Base-by-base conservation (phyloP, 2,888 invertebrate species). In the Microplitis manilae region DNA sequence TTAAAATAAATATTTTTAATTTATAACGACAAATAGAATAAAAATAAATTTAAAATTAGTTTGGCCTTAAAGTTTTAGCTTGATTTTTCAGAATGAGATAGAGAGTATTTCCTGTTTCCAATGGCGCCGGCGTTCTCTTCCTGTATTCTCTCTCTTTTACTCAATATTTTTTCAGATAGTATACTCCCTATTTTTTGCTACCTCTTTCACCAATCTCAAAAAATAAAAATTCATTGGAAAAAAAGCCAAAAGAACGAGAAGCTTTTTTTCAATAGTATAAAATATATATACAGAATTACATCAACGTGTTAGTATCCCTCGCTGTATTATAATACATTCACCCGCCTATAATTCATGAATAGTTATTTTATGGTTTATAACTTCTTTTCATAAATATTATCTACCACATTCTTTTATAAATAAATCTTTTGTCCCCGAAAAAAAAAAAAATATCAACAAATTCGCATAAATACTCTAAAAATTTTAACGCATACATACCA, bases 31-130 rank as follows among this genome's bases (percentile, higher is more conserved):
- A 69, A 59, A 30, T 6, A 50, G 8, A 17, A 20, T 40, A 60
- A 39, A 9, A n/a, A 30, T 41, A 61, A 20, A n/a, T 59, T 40
- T 70, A 69, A 38, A 77, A 75, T 75, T 71, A 68, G 70, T 71
- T 76, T 74, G 73, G 74, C 60, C 68, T 68, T 76, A 65, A 75
- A 76, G 41, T 68, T 61, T 69, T 38, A 77, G 71, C 77, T 72
- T 41, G 77, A 75, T 70, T 80, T 82, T 73, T 65, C 61, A 71
- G 73, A 74, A 77, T 72, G 71, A 67, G 71, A 73, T 69, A 74
- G 79, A 80, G 79, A 77, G 80, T 80, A 79, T 81, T 80, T 78
- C 77, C 79, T 79, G 82, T 79, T 73, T 77, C 78, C 79, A 78
- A 79, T 77, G 77, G 73, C 80, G 81, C 73, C 81, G 77, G 68